These are phyloP conservation scores for Psittacara wagleri DNA, from an alignment of 2,113 vertebrate species.

Conservation along the genomic window DNA sequence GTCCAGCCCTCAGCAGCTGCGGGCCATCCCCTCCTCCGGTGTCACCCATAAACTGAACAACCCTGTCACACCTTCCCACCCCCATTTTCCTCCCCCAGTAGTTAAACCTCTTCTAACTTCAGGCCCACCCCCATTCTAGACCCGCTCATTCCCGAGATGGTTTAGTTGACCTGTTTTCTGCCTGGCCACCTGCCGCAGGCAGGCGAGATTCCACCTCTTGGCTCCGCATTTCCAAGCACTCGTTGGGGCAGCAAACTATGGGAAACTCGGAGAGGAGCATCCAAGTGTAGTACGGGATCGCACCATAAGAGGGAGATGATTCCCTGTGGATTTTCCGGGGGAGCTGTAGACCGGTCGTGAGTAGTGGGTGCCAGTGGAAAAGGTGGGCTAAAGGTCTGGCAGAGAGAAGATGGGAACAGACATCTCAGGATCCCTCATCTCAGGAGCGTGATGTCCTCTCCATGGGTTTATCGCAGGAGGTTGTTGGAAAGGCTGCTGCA, in stretches of 20 bases:
- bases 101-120: not conserved
- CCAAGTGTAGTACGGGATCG: constrained; percentile 26
- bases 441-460: not conserved
- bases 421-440: not conserved
- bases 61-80: not conserved
- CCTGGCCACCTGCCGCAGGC: not conserved
- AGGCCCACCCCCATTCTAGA: not conserved
- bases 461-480: not conserved
- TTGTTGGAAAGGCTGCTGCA: not conserved
- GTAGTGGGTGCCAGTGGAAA: not conserved
- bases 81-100: rapidly evolving
- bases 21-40: rapidly evolving
- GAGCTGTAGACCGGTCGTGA: not conserved
- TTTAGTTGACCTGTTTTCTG: not conserved
- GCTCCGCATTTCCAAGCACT: not conserved
- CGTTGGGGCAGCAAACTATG: not conserved
- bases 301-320: constrained; percentile 59
- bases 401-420: not conserved
- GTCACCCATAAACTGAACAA: not conserved
- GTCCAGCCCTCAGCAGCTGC: not conserved
- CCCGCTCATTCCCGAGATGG: not conserved
- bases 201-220: not conserved
- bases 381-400: not conserved
- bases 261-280: not conserved
- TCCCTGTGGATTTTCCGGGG: constrained; percentile 48